These are phyloP conservation scores for Hippoglossus hippoglossus DNA, from an alignment of 2,797 vertebrate genomes.

Conservation along the genomic window DNA sequence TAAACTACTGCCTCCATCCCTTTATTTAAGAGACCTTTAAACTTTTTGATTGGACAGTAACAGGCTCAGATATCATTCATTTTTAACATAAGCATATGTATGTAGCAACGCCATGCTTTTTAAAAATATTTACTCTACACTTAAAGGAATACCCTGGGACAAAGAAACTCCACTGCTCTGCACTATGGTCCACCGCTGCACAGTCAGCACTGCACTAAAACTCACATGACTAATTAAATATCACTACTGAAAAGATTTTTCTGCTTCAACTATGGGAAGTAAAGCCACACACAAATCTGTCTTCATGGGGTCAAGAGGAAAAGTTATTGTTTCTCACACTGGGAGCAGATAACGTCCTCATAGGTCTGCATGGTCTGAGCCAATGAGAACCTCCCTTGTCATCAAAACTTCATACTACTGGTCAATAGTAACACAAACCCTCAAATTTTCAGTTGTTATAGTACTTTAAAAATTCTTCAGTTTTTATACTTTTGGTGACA, in stretches of 20 bases:
- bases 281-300: conserved; percentile 3
- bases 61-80: too few relatives aligned
- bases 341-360: conserved; percentile 6
- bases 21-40: too few relatives aligned
- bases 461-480: too few relatives aligned
- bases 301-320: background rate
- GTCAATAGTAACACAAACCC: too few relatives aligned
- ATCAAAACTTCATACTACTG: too few relatives aligned
- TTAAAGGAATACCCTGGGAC: background rate
- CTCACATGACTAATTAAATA: conserved; percentile 31
- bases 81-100: too few relatives aligned
- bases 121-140: too few relatives aligned
- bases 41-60: too few relatives aligned
- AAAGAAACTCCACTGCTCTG: background rate
- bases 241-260: conserved; percentile 14
- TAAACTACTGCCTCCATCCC: conserved; percentile 1
- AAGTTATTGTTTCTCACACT: conserved; percentile 11
- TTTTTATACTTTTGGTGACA: too few relatives aligned
- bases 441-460: too few relatives aligned
- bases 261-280: background rate
- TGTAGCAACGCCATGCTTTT: too few relatives aligned
- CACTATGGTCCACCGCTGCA: background rate
- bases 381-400: too few relatives aligned
- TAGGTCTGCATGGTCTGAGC: background rate
- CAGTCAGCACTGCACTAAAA: background rate